These are phyloP conservation scores for Leptestheria dahalacensis DNA, from an alignment of 1,140 invertebrate genomes.

Conservation along the genomic window DNA sequence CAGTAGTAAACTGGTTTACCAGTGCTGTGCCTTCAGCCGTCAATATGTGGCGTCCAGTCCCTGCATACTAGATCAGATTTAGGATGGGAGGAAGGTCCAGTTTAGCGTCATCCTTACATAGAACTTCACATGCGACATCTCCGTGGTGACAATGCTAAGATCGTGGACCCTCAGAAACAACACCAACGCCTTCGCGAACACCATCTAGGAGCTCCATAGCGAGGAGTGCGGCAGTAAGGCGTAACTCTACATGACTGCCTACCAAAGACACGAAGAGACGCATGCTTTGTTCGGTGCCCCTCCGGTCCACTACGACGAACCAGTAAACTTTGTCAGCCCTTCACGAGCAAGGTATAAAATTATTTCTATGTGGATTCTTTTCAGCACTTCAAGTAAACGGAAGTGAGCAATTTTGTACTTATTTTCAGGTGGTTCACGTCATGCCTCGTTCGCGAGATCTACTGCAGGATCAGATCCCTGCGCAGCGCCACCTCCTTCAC, in stretches of 20 bases:
- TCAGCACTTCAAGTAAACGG: not conserved
- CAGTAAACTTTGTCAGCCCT: not conserved
- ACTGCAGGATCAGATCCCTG: not conserved
- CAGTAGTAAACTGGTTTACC: not conserved
- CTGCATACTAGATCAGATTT: not conserved
- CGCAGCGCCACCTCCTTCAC: not conserved
- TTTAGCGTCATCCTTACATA: slow-evolving; percentile 1
- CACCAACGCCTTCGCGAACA: not conserved
- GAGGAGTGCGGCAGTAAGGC: not conserved
- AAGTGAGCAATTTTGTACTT: not conserved
- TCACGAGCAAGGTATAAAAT: not conserved
- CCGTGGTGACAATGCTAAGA: not conserved
- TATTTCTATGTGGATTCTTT: not conserved
- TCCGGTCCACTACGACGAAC: not conserved
- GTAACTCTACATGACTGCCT: not conserved
- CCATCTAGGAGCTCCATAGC: too few species aligned
- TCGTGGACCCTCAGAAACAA: slow-evolving; percentile 1
- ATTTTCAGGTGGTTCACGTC: not conserved
- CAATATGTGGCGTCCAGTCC: not conserved
- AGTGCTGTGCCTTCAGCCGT: not conserved
- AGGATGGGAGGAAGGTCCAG: too few species aligned
- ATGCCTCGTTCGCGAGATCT: not conserved
- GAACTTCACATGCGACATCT: not conserved
- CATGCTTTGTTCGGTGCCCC: not conserved
- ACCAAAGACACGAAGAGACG: not conserved